These are phyloP conservation scores for Ariopsis seemanni DNA, from an alignment of 2,113 vertebrate genomes.

Conservation along the genomic window DNA sequence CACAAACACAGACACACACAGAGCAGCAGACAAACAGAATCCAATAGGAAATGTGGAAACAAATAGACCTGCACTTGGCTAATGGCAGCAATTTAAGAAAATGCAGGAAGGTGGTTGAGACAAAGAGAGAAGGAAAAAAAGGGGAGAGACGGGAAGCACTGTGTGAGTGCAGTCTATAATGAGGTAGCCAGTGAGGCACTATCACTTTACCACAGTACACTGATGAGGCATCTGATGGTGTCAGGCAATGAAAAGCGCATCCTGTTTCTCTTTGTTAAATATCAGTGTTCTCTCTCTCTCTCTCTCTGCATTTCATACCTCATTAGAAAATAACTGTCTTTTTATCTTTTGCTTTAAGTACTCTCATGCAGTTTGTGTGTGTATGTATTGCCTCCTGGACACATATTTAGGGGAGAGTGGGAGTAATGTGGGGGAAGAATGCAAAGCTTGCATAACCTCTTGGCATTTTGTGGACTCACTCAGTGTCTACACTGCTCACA, in stretches of 20 bases:
- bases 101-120: slow-evolving; percentile 25
- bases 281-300: neutral
- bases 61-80: slow-evolving; percentile 9
- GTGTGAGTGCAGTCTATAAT: slow-evolving; percentile 45
- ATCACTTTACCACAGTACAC: slow-evolving; percentile 46
- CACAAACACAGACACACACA: neutral
- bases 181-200: slow-evolving; percentile 44
- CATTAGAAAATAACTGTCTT: slow-evolving; percentile 6
- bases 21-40: slow-evolving; percentile 11
- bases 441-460: neutral
- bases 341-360: slow-evolving; percentile 20
- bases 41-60: slow-evolving; percentile 15
- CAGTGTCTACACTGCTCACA: neutral
- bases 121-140: slow-evolving; percentile 6
- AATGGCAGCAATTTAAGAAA: slow-evolving; percentile 21
- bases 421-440: neutral
- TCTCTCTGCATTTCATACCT: slow-evolving; percentile 8
- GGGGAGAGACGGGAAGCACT: neutral
- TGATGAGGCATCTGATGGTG: slow-evolving; percentile 43
- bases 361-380: slow-evolving; percentile 3
- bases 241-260: slow-evolving; percentile 27
- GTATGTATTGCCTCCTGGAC: slow-evolving; percentile 38
- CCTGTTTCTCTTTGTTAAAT: slow-evolving; percentile 2
- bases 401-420: neutral
- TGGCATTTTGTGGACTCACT: slow-evolving; percentile 2